Evolutionary conservation across 2,888 invertebrate genomes (phyloP).

Genomic region (Synergus gifuensis): DNA sequence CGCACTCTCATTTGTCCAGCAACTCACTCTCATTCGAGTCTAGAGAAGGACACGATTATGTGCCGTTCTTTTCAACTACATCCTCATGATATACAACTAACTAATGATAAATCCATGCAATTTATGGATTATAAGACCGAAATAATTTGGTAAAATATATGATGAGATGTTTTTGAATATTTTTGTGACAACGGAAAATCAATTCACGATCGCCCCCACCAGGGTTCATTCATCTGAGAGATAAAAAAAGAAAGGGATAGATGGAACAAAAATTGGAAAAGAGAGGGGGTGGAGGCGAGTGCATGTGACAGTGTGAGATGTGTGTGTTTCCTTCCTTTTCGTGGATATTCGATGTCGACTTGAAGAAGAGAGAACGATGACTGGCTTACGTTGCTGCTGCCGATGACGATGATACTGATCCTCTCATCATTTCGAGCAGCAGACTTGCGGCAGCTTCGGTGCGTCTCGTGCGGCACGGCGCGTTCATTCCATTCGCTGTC

Average conservation of each 20-base stretch:
- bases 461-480: constrained; percentile 70
- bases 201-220: constrained; percentile 30
- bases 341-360: constrained; percentile 56
- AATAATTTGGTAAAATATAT: too few relatives aligned
- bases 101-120: too few relatives aligned
- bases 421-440: constrained; percentile 58
- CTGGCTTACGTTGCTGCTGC: constrained; percentile 60
- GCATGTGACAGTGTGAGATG: constrained; percentile 38
- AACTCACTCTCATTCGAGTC: too few relatives aligned
- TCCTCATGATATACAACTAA: too few relatives aligned
- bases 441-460: constrained; percentile 70
- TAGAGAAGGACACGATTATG: not conserved
- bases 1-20: too few relatives aligned
- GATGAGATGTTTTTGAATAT: not conserved
- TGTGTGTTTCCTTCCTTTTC: constrained; percentile 47
- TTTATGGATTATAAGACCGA: too few relatives aligned
- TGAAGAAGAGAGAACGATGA: constrained; percentile 69
- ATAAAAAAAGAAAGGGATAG: constrained; percentile 28
- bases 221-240: not conserved
- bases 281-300: constrained; percentile 20
- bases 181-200: constrained; percentile 20
- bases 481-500: constrained; percentile 69
- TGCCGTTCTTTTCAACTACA: not conserved
- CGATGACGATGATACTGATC: constrained; percentile 51
- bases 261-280: constrained; percentile 9